Percentiles rank a stretch among this genome's conserved stretches.
phyloP scores from a whole-genome alignment of 2,113 vertebrate genomes.

The Penelope pileata region DNA sequence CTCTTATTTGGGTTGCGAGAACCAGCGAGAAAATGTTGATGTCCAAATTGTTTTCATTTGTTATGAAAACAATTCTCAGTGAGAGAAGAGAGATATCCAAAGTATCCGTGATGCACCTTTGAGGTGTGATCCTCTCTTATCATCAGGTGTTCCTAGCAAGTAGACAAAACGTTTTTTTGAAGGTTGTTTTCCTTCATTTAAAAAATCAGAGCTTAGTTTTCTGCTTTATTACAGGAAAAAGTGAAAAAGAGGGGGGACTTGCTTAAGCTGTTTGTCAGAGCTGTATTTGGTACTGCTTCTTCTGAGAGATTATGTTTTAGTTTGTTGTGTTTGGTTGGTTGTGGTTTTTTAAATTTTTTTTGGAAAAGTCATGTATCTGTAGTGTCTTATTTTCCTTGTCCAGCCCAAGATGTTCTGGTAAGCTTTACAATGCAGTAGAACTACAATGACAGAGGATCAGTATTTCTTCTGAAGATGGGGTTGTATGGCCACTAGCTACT shows the following conservation, averaged over 20 bases:
- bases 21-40: background rate
- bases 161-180: background rate
- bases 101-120: background rate
- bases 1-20: background rate
- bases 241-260: accelerated
- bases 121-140: background rate
- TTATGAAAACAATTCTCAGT: accelerated
- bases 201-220: background rate
- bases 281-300: background rate
- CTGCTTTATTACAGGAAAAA: background rate
- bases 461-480: background rate
- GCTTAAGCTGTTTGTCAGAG: background rate
- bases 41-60: background rate
- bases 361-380: accelerated
- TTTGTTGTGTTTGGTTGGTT: background rate
- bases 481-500: background rate
- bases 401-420: background rate
- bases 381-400: background rate
- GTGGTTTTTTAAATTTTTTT: background rate
- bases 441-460: accelerated
- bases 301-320: background rate
- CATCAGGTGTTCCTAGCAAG: background rate
- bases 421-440: background rate
- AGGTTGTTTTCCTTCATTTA: background rate
- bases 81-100: background rate